A percentile compares a stretch with the other conserved stretches of the same genome.
Evolutionary conservation across 1,140 invertebrate species (phyloP).

Genomic region (Trinorchestia longiramus): DNA sequence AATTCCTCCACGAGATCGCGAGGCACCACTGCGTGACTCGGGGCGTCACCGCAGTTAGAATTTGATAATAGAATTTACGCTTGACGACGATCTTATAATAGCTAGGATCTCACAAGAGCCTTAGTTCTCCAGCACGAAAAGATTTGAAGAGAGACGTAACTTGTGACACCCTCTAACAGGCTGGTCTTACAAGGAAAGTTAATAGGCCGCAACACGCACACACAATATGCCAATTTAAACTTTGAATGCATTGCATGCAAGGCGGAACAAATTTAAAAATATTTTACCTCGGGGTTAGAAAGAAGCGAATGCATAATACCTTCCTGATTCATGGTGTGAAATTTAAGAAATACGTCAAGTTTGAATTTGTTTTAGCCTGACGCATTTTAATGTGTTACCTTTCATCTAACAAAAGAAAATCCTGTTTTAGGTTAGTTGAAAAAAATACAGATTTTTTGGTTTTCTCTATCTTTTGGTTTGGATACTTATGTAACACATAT

Average conservation of each 20-base stretch:
- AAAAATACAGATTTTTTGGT: neutral
- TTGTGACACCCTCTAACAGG: neutral
- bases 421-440: neutral
- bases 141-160: neutral
- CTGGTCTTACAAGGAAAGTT: neutral
- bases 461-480: too few species aligned
- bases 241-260: neutral
- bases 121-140: neutral
- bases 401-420: neutral
- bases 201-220: neutral
- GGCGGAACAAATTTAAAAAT: neutral
- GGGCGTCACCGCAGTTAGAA: neutral
- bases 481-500: too few species aligned
- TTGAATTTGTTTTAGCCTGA: neutral
- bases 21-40: neutral
- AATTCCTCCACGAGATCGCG: neutral
- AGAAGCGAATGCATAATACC: neutral
- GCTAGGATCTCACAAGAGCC: neutral
- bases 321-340: neutral
- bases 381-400: neutral
- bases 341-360: neutral
- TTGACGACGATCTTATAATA: neutral
- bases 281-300: neutral
- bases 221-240: neutral
- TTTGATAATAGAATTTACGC: constrained; percentile 2